phyloP scores from a whole-genome alignment of 1,140 invertebrate genomes.

The Drosophila pseudoobscura region DNA sequence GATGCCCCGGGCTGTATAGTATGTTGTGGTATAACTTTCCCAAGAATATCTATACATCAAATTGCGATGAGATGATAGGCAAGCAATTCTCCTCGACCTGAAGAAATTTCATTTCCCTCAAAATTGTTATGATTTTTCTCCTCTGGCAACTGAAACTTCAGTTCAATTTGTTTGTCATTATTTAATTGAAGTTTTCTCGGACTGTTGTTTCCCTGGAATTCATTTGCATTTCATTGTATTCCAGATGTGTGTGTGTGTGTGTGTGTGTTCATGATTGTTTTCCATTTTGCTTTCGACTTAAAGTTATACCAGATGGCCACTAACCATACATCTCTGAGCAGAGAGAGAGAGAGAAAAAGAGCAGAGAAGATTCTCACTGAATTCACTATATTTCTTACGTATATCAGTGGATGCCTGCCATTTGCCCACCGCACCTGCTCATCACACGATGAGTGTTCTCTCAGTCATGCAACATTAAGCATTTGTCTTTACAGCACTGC shows the following conservation, averaged over 20 bases:
- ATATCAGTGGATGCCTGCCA: conserved; percentile 28
- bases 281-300: conserved; percentile 19
- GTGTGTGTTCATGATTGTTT: conserved; percentile 26
- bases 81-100: not conserved
- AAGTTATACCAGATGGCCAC: conserved; percentile 14
- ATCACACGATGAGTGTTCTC: conserved; percentile 34
- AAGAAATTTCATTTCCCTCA: not conserved
- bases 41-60: too few species aligned
- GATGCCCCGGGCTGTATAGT: not conserved
- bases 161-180: conserved; percentile 47
- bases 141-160: conserved; percentile 17
- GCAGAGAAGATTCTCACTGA: not conserved
- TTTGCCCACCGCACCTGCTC: conserved; percentile 11
- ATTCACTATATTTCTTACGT: conserved; percentile 21
- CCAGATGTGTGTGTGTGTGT: conserved; percentile 16
- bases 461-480: conserved; percentile 56
- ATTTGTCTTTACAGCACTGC: conserved; percentile 45
- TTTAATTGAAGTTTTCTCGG: conserved; percentile 38
- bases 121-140: conserved; percentile 1
- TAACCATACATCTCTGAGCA: conserved; percentile 4
- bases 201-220: conserved; percentile 4
- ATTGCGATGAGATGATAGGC: too few species aligned
- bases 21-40: too few species aligned
- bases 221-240: conserved; percentile 16
- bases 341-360: too few species aligned